A percentile compares a stretch with the other conserved stretches of the same genome.
phyloP scores from a whole-genome alignment of 2,113 vertebrate species.

The Ictalurus punctatus region DNA sequence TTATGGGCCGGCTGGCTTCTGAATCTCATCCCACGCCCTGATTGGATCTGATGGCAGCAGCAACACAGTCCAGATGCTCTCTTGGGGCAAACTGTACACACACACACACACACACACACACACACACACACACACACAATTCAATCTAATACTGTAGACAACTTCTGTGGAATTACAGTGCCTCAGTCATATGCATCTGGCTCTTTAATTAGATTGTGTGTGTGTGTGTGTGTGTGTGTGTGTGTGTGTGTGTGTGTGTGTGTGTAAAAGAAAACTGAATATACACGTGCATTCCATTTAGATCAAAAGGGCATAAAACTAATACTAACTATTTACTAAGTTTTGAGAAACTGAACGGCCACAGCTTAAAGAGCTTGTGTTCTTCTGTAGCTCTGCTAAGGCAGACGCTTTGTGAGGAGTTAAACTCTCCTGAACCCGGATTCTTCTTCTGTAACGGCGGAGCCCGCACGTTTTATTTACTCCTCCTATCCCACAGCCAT shows the following conservation, averaged over 20 bases:
- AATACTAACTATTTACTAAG: not conserved
- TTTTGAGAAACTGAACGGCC: not conserved
- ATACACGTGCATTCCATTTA: not conserved
- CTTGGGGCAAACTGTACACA: not conserved
- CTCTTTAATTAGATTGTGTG: not conserved
- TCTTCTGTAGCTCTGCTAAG: not conserved
- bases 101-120: constrained; percentile 19
- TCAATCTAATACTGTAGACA: not conserved
- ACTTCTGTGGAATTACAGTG: not conserved
- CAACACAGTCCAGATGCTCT: constrained; percentile 37
- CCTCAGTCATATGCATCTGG: not conserved
- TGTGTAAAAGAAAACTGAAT: not conserved
- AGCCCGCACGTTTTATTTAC: not conserved
- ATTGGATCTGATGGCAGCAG: constrained; percentile 44
- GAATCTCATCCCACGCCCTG: constrained; percentile 37
- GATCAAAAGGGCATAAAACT: not conserved
- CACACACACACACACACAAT: not conserved
- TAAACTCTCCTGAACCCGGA: not conserved
- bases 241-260: constrained; percentile 17
- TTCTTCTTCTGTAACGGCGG: not conserved
- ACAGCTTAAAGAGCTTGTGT: not conserved
- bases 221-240: not conserved
- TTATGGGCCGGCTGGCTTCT: constrained; percentile 45
- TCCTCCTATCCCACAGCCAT: not conserved
- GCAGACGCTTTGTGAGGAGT: not conserved